A percentile compares a stretch with the other conserved stretches of the same genome.
These are phyloP conservation scores for Dicyrtoma fusca DNA, from an alignment of 2,888 invertebrate species.

Conservation along the genomic window DNA sequence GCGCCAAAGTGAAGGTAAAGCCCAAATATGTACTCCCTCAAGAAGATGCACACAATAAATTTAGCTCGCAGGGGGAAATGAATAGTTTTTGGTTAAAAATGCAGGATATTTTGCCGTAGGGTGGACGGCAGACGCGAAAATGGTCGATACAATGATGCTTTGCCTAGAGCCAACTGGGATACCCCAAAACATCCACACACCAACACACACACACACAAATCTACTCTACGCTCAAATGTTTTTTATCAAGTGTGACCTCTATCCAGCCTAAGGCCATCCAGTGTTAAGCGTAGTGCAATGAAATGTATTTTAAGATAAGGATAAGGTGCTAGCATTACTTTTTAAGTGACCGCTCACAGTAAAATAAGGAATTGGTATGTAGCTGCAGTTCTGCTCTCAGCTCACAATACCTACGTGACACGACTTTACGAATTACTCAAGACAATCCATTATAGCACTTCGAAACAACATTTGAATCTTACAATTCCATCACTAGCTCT, in stretches of 20 bases:
- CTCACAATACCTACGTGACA: too few species aligned
- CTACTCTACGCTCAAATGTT: conserved; percentile 32
- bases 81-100: conserved; percentile 46
- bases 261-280: conserved; percentile 38
- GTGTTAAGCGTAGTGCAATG: neutral
- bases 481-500: too few species aligned
- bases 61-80: conserved; percentile 25
- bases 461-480: too few species aligned
- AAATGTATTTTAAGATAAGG: conserved; percentile 39
- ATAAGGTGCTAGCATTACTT: neutral
- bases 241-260: conserved; percentile 46
- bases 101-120: conserved; percentile 40
- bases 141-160: conserved; percentile 39
- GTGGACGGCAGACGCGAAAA: conserved; percentile 40
- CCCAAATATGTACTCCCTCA: too few species aligned
- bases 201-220: conserved; percentile 34
- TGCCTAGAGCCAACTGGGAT: conserved; percentile 54
- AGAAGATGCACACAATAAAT: neutral
- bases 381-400: too few species aligned
- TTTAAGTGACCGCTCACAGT: too few species aligned
- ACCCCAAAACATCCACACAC: conserved; percentile 43
- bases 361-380: too few species aligned
- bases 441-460: too few species aligned
- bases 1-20: too few species aligned
- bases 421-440: too few species aligned